Conservation (phyloP, 2,797 vertebrate genomes). For the Galaxias olidus region DNA sequence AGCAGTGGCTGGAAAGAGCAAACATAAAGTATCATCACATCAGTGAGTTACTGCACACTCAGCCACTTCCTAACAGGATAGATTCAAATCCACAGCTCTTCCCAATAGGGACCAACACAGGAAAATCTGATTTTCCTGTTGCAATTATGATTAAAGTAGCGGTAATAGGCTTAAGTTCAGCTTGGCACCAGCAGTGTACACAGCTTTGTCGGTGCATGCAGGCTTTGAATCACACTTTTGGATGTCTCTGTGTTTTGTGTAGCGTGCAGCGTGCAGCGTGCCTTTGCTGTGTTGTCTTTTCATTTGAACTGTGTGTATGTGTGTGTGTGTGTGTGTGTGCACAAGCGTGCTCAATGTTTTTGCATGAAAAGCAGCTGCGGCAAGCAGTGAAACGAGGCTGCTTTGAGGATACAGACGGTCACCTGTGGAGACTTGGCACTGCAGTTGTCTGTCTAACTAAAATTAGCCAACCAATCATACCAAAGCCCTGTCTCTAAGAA, state of each 20-base stretch:
- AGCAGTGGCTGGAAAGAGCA: too few species aligned
- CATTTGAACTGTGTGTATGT: neutral
- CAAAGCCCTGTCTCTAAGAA: conserved; percentile 29
- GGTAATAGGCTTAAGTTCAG: conserved; percentile 70
- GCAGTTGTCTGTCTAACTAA: conserved; percentile 5
- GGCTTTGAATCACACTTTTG: conserved; percentile 28
- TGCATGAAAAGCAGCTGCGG: neutral
- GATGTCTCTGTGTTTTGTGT: too few species aligned
- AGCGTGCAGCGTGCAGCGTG: neutral
- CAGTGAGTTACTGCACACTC: conserved; percentile 59
- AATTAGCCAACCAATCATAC: conserved; percentile 35
- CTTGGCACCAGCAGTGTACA: conserved; percentile 52
- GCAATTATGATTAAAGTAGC: conserved; percentile 74
- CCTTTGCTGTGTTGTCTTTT: neutral
- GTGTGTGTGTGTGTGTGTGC: neutral
- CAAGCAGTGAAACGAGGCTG: neutral
- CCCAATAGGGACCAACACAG: conserved; percentile 44
- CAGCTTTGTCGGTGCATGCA: conserved; percentile 45
- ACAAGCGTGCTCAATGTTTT: neutral
- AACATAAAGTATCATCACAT: neutral
- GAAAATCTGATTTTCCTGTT: conserved; percentile 69
- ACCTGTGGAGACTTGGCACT: conserved; percentile 9
- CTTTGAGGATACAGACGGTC: neutral
- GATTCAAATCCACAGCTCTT: conserved; percentile 51
- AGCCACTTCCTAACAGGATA: conserved; percentile 56